Evolutionary conservation across 2,113 vertebrate genomes (phyloP).

Genomic region (Mus pahari): DNA sequence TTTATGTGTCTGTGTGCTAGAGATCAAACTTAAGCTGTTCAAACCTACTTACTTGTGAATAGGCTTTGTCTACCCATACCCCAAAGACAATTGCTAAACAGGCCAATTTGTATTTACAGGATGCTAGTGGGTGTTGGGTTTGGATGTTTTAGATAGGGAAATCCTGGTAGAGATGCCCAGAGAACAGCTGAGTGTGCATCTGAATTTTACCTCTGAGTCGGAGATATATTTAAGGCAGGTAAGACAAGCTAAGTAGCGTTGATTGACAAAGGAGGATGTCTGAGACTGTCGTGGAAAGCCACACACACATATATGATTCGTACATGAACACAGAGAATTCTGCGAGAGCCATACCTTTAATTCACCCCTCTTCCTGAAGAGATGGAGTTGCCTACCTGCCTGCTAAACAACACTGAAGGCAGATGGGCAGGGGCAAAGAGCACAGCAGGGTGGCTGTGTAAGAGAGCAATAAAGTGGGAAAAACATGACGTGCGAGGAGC

Average conservation of each 20-base stretch:
- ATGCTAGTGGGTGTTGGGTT: not conserved
- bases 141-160: not conserved
- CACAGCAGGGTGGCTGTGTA: not conserved
- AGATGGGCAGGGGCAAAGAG: not conserved
- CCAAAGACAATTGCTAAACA: not conserved
- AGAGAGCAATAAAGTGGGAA: not conserved
- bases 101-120: too few species aligned
- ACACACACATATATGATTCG: not conserved
- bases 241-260: too few species aligned
- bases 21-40: not conserved
- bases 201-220: not conserved
- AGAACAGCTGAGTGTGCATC: not conserved
- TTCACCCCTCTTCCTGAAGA: not conserved
- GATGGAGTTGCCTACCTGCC: not conserved
- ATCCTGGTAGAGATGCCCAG: not conserved
- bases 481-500: not conserved
- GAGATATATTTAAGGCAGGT: not conserved
- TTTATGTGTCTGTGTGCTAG: not conserved
- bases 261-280: not conserved
- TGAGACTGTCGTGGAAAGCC: not conserved
- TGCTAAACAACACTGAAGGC: not conserved
- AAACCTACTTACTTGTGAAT: not conserved
- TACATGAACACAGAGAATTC: not conserved
- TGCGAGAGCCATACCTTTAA: not conserved
- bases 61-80: not conserved